Evolutionary conservation across 2,797 vertebrate species (phyloP), one percentile per base, ranked within the genome.

Genomic region (Arnoldichthys spilopterus): DNA sequence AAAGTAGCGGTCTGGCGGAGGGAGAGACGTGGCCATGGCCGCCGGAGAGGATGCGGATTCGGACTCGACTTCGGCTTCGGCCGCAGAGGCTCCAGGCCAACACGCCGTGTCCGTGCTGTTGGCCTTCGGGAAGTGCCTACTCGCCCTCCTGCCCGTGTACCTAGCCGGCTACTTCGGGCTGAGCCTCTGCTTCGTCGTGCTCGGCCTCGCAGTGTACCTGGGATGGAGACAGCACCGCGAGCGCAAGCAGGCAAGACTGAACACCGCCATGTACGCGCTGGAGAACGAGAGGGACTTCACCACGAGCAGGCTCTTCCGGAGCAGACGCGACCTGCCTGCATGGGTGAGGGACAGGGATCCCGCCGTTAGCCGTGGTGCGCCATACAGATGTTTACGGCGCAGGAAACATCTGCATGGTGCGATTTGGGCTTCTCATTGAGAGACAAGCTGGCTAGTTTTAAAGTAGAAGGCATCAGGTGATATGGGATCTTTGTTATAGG

Each of bases 131-230:
- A 94, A 93, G 85, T 94, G 90, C 82, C 86, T 95, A n/a, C 87
- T 83, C 15, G 90, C 92, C 32, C 86, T 95, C 0, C 72, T 95
- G n/a, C 93, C 94, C 0, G 91, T 95, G 1, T 95, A 95, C 88
- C 89, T 95, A 84, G 94, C 94, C 2, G 94, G 94, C 0, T 95
- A 94, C 81, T 94, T 92, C 9, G 93, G 94, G 77, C 89, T 93
- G 87, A 94, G 93, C 82, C 87, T 94, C 81, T 86, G 72, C 56
- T 7, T 95, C 0, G 88, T 95, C 24, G 85, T 95, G 2, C 74
- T 94, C 72, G 92, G 85, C 22, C 88, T 95, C 66, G 82, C 92
- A 81, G 79, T 94, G 82, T 95, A 93, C 84, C 92, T 92, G 88
- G 93, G 93, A 72, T 95, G 94, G 94, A 94, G 91, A 71, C 92